phyloP scores from a whole-genome alignment of 1,140 invertebrate genomes.

The Drosophila teissieri region DNA sequence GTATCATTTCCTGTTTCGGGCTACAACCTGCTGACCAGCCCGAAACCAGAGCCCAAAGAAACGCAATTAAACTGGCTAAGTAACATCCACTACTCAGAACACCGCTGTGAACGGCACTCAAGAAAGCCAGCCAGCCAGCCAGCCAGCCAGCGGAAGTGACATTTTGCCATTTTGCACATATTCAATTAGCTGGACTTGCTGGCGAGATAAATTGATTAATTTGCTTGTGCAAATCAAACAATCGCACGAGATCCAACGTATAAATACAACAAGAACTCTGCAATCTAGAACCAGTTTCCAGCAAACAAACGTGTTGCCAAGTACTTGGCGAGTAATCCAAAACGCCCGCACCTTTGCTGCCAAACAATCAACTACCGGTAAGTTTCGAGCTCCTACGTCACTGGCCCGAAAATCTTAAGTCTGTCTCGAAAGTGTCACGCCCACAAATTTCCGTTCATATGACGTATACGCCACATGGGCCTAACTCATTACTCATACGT shows the following conservation, averaged over 20 bases:
- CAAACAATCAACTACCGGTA: slow-evolving; percentile 62
- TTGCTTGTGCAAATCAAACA: slow-evolving; percentile 34
- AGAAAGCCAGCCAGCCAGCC: slow-evolving; percentile 55
- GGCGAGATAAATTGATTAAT: slow-evolving; percentile 75
- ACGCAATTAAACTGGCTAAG: slow-evolving; percentile 77
- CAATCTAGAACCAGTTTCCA: slow-evolving; percentile 71
- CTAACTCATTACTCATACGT: slow-evolving; percentile 57
- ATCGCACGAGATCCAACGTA: slow-evolving; percentile 35
- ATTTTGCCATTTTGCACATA: slow-evolving; percentile 56
- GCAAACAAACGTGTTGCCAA: slow-evolving; percentile 68
- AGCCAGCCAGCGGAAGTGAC: slow-evolving; percentile 67
- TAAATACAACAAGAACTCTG: slow-evolving; percentile 80
- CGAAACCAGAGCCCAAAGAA: slow-evolving; percentile 42
- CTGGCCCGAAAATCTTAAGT: slow-evolving; percentile 41
- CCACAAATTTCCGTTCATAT: slow-evolving; percentile 54
- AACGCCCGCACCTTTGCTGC: slow-evolving; percentile 37
- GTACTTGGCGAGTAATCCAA: slow-evolving; percentile 1
- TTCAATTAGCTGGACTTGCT: slow-evolving; percentile 73
- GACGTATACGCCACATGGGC: slow-evolving; percentile 51
- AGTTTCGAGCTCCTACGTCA: slow-evolving; percentile 64
- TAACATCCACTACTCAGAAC: slow-evolving; percentile 49
- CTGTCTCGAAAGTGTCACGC: slow-evolving; percentile 62
- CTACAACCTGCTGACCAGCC: slow-evolving; percentile 3
- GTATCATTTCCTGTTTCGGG: slow-evolving; percentile 23
- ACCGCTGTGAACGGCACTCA: slow-evolving; percentile 54